Evolutionary conservation across 2,113 vertebrate genomes (phyloP).

Genomic region (Hypomesus transpacificus): DNA sequence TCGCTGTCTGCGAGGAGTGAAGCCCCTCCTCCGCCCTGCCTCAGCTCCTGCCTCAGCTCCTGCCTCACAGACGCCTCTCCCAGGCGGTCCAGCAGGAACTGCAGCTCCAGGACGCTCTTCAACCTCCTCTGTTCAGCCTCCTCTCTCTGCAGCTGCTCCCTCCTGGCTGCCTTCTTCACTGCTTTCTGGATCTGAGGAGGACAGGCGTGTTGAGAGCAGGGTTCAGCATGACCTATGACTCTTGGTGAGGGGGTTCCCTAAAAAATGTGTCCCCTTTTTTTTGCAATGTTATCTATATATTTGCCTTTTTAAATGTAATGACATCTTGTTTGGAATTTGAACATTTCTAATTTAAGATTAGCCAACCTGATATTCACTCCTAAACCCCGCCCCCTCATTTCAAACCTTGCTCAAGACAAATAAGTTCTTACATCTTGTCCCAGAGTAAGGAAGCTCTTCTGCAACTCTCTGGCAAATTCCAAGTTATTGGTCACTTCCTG

Average conservation of each 20-base stretch:
- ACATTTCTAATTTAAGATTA: too few relatives aligned
- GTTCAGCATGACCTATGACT: not conserved
- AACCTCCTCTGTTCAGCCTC: conserved; percentile 91
- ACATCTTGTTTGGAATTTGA: too few relatives aligned
- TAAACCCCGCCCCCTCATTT: too few relatives aligned
- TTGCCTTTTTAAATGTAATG: too few relatives aligned
- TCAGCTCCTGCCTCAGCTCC: conserved; percentile 90
- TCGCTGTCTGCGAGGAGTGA: conserved; percentile 83
- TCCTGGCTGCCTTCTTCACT: conserved; percentile 88
- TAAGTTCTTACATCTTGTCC: conserved; percentile 89
- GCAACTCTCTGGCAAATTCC: conserved; percentile 94
- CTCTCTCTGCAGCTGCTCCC: conserved; percentile 92
- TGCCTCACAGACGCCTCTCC: conserved; percentile 86
- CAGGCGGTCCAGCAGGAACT: conserved; percentile 88
- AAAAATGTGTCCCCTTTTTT: too few relatives aligned
- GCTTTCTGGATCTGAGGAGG: conserved; percentile 88
- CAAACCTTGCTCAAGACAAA: not conserved
- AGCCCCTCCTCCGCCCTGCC: conserved; percentile 77
- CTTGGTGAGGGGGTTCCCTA: not conserved
- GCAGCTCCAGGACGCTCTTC: conserved; percentile 88
- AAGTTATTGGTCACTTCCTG: conserved; percentile 93
- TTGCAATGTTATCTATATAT: too few relatives aligned
- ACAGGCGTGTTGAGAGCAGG: not conserved
- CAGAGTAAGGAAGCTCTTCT: conserved; percentile 89
- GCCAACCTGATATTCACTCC: too few relatives aligned